Evolutionary conservation across 2,113 vertebrate species (phyloP).

Genomic region (Hypanus sabinus): DNA sequence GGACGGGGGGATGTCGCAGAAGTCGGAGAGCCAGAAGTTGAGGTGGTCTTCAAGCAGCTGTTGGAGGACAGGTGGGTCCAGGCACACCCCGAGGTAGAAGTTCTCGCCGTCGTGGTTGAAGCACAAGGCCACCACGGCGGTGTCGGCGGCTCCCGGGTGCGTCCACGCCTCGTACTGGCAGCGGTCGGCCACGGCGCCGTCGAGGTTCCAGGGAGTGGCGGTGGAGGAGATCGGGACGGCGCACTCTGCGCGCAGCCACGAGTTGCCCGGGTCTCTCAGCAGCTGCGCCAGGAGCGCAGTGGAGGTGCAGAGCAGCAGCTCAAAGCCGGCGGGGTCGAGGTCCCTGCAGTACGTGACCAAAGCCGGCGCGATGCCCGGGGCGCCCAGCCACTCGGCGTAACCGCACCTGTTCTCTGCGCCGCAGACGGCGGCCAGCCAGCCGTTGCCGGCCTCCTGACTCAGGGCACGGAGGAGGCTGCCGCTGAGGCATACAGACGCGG

Average conservation of each 20-base stretch:
- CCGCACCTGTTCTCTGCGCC: constrained; percentile 34
- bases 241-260: constrained; percentile 59
- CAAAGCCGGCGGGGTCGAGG: constrained; percentile 51
- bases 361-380: constrained; percentile 43
- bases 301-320: constrained; percentile 54
- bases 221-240: constrained; percentile 35
- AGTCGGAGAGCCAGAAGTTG: constrained; percentile 59
- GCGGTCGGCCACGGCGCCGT: constrained; percentile 38
- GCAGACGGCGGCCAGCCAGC: constrained; percentile 56
- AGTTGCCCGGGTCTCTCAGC: constrained; percentile 49
- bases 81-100: constrained; percentile 59
- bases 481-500: constrained; percentile 57
- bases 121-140: constrained; percentile 61
- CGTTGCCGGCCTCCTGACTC: constrained; percentile 50
- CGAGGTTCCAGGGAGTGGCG: not conserved
- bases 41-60: constrained; percentile 61
- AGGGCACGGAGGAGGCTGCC: constrained; percentile 48
- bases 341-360: constrained; percentile 50
- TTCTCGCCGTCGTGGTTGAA: constrained; percentile 54
- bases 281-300: constrained; percentile 48
- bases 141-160: constrained; percentile 55
- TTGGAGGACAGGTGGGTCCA: constrained; percentile 51
- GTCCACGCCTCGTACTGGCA: constrained; percentile 61
- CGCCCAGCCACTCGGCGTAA: not conserved
- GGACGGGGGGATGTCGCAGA: constrained; percentile 43